Percentiles rank a stretch among this genome's conserved stretches.
phyloP scores from a whole-genome alignment of 2,888 invertebrate species.

The Allacma fusca region DNA sequence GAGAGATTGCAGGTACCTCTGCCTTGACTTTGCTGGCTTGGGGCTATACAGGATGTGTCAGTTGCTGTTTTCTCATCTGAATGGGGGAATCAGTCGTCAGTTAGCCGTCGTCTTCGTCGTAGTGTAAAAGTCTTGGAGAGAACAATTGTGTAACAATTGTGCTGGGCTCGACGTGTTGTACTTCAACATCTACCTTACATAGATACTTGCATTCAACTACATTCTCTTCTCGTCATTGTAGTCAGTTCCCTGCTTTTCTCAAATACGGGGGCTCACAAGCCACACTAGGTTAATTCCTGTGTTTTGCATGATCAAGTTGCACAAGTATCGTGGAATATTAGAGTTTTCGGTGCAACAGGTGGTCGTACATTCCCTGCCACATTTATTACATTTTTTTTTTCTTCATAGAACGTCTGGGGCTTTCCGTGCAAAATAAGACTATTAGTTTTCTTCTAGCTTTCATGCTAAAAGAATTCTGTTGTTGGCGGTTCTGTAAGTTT shows the following conservation, averaged over 20 bases:
- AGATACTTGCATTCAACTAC: too few relatives aligned
- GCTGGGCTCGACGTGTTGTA: neutral
- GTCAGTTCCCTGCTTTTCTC: too few relatives aligned
- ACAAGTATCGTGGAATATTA: neutral
- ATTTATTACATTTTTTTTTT: conserved; percentile 9
- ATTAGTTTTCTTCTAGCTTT: neutral
- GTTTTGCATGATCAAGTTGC: neutral
- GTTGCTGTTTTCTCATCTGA: conserved; percentile 38
- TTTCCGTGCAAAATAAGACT: neutral
- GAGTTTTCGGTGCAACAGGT: neutral
- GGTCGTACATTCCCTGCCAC: neutral
- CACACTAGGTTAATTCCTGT: neutral
- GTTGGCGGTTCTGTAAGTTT: too few relatives aligned
- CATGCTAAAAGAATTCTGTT: neutral
- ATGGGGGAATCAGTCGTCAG: conserved; percentile 34
- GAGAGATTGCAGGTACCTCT: conserved; percentile 35
- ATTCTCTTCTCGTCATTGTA: too few relatives aligned
- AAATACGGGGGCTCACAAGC: too few relatives aligned
- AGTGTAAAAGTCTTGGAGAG: neutral
- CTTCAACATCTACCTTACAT: neutral
- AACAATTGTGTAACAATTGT: conserved; percentile 17
- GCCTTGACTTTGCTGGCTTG: conserved; percentile 36
- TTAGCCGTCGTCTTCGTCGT: conserved; percentile 26
- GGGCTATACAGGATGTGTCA: conserved; percentile 48
- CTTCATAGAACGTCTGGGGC: neutral